Conservation (phyloP, 2,888 invertebrate species). For the Neoscelio sp. region DNA sequence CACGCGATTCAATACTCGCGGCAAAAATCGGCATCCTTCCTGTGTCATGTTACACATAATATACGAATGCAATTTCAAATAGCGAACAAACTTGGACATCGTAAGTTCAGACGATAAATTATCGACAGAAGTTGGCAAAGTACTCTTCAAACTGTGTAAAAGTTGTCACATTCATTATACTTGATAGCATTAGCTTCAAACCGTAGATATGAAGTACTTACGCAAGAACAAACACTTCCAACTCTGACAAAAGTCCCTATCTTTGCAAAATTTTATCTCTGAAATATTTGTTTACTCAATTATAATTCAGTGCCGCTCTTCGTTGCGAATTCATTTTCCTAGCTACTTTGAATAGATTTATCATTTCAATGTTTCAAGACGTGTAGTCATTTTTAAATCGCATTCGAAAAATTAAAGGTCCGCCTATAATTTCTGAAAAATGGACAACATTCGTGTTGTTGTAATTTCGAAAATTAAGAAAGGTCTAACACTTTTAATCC, state of each 20-base stretch:
- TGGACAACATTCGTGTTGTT: no score
- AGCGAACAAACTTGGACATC: constrained; percentile 66
- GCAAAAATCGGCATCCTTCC: constrained; percentile 54
- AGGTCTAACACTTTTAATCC: no score
- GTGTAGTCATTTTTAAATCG: no score
- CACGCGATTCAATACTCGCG: constrained; percentile 29
- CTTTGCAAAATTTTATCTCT: constrained; percentile 66
- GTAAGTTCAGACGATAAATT: constrained; percentile 67
- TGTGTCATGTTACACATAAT: constrained; percentile 63
- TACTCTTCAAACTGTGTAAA: constrained; percentile 69
- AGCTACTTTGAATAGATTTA: constrained; percentile 11
- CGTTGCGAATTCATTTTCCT: constrained; percentile 31
- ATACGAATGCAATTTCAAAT: constrained; percentile 66
- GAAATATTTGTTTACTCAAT: constrained; percentile 61
- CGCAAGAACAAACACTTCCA: constrained; percentile 67
- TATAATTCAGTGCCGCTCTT: constrained; percentile 31
- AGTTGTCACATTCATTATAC: constrained; percentile 69
- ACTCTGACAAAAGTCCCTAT: constrained; percentile 66
- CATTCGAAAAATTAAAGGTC: no score
- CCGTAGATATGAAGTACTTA: constrained; percentile 68
- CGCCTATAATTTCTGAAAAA: no score
- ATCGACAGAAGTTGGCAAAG: constrained; percentile 69
- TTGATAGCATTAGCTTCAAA: constrained; percentile 69
- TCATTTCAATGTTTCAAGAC: no score
- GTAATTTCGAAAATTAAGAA: no score